phyloP scores from a whole-genome alignment of 2,113 vertebrate genomes.

The Taurulus bubalis region DNA sequence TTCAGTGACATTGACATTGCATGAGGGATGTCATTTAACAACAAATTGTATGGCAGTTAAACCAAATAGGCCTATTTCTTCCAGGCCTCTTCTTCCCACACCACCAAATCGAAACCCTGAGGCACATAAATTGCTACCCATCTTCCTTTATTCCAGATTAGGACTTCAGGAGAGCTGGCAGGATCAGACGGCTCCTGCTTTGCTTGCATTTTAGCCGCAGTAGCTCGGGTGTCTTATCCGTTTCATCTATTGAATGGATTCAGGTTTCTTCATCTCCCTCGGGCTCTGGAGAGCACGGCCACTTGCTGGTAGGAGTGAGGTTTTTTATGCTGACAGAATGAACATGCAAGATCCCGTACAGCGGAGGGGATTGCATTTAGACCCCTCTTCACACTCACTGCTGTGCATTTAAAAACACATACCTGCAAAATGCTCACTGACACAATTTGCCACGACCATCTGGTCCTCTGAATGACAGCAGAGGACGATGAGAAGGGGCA shows the following conservation, averaged over 20 bases:
- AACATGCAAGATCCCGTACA: conserved; percentile 64
- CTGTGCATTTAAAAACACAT: conserved; percentile 48
- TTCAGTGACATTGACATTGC: conserved; percentile 31
- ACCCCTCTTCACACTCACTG: conserved; percentile 41
- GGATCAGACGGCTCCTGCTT: conserved; percentile 75
- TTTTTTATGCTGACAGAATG: conserved; percentile 77
- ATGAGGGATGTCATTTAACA: conserved; percentile 37
- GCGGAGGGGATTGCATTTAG: conserved; percentile 47
- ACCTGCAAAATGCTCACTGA: conserved; percentile 43
- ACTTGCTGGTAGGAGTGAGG: conserved; percentile 49
- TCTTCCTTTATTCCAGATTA: conserved; percentile 68
- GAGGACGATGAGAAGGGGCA: conserved; percentile 42
- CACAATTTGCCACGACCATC: conserved; percentile 44
- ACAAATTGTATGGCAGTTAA: conserved; percentile 40
- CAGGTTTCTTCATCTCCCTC: conserved; percentile 69
- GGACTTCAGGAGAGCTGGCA: conserved; percentile 76
- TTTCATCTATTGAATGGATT: conserved; percentile 79
- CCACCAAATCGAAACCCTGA: conserved; percentile 19
- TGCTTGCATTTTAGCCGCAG: conserved; percentile 76
- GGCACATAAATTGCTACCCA: conserved; percentile 44
- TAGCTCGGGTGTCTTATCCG: conserved; percentile 66
- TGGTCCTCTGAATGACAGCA: conserved; percentile 57
- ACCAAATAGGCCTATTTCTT: conserved; percentile 45
- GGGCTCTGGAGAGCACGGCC: conserved; percentile 53
- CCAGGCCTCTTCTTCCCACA: conserved; percentile 28